These are phyloP conservation scores for Tromatobia lineatoria DNA, from an alignment of 2,888 invertebrate species.

Conservation along the genomic window DNA sequence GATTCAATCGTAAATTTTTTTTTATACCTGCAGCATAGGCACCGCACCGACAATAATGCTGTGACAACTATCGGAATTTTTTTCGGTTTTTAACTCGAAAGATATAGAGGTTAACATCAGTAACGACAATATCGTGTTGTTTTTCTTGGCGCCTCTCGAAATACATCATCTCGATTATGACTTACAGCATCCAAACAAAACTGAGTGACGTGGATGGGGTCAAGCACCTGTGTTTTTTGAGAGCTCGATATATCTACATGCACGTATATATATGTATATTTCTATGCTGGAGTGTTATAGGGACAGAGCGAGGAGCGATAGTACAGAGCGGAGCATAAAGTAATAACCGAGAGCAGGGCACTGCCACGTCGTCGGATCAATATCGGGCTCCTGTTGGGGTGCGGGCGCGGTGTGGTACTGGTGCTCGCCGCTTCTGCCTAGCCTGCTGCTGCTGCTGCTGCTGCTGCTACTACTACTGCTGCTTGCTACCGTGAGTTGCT, in stretches of 20 bases:
- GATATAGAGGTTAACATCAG: background rate
- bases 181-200: constrained; percentile 26
- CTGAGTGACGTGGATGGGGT: constrained; percentile 1
- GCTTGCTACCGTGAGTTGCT: constrained; percentile 43
- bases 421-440: constrained; percentile 63
- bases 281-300: constrained; percentile 52
- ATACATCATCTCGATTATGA: constrained; percentile 3
- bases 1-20: too few species aligned
- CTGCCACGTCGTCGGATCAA: constrained; percentile 81
- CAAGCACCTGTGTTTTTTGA: constrained; percentile 24
- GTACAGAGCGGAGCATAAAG: constrained; percentile 69
- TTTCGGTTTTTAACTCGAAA: background rate
- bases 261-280: constrained; percentile 29
- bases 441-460: constrained; percentile 59
- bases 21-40: too few species aligned
- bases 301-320: constrained; percentile 59
- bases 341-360: constrained; percentile 74
- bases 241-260: constrained; percentile 8
- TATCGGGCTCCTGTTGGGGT: constrained; percentile 76
- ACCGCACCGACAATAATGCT: too few species aligned
- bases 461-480: constrained; percentile 53
- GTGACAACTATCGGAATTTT: too few species aligned
- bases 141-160: background rate
- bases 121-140: background rate
- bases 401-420: constrained; percentile 64